These are phyloP conservation scores for Papilio gigon DNA, from an alignment of 2,888 invertebrate genomes.

Conservation along the genomic window DNA sequence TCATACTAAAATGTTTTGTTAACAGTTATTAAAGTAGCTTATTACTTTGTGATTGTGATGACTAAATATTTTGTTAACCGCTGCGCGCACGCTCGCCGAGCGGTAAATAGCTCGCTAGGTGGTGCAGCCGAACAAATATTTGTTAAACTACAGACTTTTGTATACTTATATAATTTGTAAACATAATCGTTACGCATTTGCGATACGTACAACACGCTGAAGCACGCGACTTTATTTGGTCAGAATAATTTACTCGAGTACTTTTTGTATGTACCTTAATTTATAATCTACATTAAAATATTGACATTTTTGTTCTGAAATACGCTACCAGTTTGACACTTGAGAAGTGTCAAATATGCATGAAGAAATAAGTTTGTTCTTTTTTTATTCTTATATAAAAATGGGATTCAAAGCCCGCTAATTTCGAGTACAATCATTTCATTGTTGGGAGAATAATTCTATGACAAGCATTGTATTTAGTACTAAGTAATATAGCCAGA, in stretches of 20 bases:
- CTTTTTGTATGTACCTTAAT: neutral
- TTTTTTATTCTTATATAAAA: neutral
- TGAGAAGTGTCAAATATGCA: neutral
- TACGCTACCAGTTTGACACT: neutral
- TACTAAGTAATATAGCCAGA: no score
- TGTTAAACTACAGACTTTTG: conserved; percentile 5
- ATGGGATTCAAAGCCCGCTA: neutral
- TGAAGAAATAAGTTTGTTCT: neutral
- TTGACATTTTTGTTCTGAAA: neutral
- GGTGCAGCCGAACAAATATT: conserved; percentile 3
- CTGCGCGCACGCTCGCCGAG: neutral
- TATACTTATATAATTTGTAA: neutral
- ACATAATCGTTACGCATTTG: neutral
- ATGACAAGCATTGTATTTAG: no score
- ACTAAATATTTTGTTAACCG: conserved; percentile 13
- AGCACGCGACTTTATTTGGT: neutral
- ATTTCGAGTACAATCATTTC: neutral
- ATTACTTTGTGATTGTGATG: conserved; percentile 22
- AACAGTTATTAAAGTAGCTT: neutral
- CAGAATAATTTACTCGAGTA: neutral
- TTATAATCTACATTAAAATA: neutral
- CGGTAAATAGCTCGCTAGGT: conserved; percentile 4
- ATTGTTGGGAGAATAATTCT: no score
- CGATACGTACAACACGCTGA: neutral
- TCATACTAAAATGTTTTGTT: neutral